These are phyloP conservation scores for Castor canadensis DNA, from an alignment of 2,113 vertebrate species.

Conservation along the genomic window DNA sequence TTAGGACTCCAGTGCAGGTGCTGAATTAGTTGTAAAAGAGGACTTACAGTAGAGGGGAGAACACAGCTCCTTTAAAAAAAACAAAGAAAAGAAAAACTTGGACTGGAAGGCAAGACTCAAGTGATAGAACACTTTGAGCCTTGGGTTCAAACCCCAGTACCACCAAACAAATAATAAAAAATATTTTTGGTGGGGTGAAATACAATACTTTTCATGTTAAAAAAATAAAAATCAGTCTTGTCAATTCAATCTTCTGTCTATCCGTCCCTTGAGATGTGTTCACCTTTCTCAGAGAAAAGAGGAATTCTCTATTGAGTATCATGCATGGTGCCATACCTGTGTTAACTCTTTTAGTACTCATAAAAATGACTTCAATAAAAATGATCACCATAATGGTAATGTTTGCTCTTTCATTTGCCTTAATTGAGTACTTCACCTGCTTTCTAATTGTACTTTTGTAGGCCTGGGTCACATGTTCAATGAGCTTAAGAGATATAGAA, in stretches of 20 bases:
- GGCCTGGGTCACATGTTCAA: background rate
- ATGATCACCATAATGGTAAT: background rate
- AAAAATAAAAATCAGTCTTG: background rate
- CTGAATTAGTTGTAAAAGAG: background rate
- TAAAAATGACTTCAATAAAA: background rate
- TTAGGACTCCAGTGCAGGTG: background rate
- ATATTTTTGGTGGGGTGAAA: background rate
- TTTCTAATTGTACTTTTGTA: background rate
- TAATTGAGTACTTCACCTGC: background rate
- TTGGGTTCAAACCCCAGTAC: too few relatives aligned
- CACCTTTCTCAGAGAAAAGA: background rate
- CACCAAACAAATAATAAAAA: background rate
- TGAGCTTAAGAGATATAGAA: background rate
- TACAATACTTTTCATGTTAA: background rate
- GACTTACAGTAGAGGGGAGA: background rate
- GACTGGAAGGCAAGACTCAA: too few relatives aligned
- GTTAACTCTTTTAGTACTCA: background rate
- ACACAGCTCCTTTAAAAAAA: background rate
- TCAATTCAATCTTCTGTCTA: background rate
- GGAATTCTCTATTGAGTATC: background rate
- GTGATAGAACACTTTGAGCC: too few relatives aligned
- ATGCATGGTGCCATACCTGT: background rate
- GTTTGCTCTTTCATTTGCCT: background rate
- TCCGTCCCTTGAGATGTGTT: background rate
- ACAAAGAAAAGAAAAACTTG: too few relatives aligned